phyloP scores from a whole-genome alignment of 2,113 vertebrate species.

The Capreolus pygargus region DNA sequence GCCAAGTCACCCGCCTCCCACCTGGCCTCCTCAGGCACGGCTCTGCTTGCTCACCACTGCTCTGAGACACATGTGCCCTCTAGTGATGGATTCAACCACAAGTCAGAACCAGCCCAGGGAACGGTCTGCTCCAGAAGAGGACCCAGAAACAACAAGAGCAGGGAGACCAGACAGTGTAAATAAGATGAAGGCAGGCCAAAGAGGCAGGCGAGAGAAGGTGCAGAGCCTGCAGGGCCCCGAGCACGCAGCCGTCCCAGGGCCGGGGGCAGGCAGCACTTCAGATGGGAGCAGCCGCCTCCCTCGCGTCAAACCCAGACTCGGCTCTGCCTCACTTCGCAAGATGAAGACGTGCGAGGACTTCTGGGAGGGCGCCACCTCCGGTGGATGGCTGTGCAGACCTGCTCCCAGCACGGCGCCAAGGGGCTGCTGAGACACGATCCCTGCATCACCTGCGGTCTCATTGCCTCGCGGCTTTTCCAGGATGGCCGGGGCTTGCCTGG shows the following conservation, averaged over 20 bases:
- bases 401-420: background rate
- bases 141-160: background rate
- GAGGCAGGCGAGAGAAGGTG: background rate
- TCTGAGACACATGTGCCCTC: constrained; percentile 47
- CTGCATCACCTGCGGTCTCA: accelerated
- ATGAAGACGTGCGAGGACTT: background rate
- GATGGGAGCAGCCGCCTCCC: background rate
- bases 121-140: background rate
- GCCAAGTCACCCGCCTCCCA: background rate
- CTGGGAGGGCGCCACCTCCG: background rate
- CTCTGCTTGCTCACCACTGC: background rate
- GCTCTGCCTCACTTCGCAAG: background rate
- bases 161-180: background rate
- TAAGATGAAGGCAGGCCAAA: background rate
- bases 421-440: background rate
- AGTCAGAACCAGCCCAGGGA: background rate
- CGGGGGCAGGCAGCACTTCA: background rate
- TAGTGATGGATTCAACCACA: constrained; percentile 44
- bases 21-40: background rate
- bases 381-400: accelerated
- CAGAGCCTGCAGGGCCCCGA: background rate
- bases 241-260: background rate
- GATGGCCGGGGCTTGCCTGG: background rate
- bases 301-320: accelerated
- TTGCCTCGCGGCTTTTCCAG: background rate